Base-by-base conservation (phyloP, 2,888 invertebrate genomes). In the Cryptops parisi region DNA sequence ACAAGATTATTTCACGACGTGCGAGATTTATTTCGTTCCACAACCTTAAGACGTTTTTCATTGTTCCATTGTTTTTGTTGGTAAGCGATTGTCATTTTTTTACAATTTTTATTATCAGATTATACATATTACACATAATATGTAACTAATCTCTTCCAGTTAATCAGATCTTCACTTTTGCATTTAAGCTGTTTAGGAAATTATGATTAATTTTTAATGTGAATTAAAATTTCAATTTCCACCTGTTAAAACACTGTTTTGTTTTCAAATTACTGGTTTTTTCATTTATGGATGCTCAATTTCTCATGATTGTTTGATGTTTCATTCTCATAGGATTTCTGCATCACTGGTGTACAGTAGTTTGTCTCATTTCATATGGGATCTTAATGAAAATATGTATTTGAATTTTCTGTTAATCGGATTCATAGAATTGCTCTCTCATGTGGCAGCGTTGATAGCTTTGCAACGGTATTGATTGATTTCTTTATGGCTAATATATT, bases 311-410 rank as follows among this genome's bases (percentile, higher is more conserved):
- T n/a, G n/a, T n/a, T n/a, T n/a, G n/a, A n/a, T n/a, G n/a, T n/a
- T n/a, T n/a, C n/a, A n/a, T n/a, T n/a, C n/a, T n/a, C n/a, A 5
- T 62, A 74, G 74, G 74, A 71, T 73, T 57, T 67, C 70, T 41
- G 68, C 70, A 9, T 68, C 73, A 12, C 60, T 70, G 33, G 68
- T 69, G 22, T 73, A 71, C 60, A 71, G 70, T 59, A 69, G 72
- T 2, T 62, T 74, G 40, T 64, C 69, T 26, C 67, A 66, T 53
- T 65, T 67, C 46, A 60, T 71, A 21, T 70, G 72, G 9, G 67
- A 66, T 48, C 63, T 74, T 52, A 67, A 67, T 40, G 66, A 69
- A 19, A 69, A 74, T 59, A 66, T 71, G n/a, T 74, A 74, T 60
- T 59, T 72, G 12, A 72, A 70, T 57, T 70, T 74, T 56, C 67